Conservation (phyloP, 2,888 invertebrate species). For the Amphimallon solstitiale region DNA sequence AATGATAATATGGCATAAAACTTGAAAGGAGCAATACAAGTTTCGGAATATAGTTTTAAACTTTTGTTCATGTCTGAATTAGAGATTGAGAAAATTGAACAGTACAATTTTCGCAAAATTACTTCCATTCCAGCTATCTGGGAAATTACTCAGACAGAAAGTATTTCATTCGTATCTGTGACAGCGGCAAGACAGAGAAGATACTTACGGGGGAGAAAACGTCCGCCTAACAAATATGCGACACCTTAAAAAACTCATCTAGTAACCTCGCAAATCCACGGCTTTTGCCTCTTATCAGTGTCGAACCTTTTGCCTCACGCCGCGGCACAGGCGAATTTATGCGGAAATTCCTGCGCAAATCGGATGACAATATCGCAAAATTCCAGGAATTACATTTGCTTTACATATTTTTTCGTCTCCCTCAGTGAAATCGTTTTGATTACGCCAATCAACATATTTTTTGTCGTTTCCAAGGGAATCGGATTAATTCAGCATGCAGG, state of each 20-base stretch:
- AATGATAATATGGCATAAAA: no score
- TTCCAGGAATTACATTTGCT: conserved; percentile 21
- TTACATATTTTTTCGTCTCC: conserved; percentile 24
- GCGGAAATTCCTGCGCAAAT: conserved; percentile 26
- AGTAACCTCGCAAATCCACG: conserved; percentile 35
- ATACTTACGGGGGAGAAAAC: background rate
- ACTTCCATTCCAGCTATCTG: no score
- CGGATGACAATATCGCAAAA: conserved; percentile 34
- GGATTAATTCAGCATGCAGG: no score
- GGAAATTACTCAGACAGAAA: no score
- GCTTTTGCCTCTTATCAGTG: conserved; percentile 30
- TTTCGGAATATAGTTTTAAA: no score
- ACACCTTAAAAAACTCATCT: conserved; percentile 24
- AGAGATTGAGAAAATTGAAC: no score
- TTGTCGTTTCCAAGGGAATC: no score
- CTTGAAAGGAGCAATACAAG: no score
- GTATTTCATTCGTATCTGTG: background rate
- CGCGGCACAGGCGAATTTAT: conserved; percentile 19
- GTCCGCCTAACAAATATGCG: conserved; percentile 18
- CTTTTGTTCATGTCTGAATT: no score
- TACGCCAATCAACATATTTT: background rate
- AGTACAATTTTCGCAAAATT: no score
- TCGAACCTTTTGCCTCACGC: conserved; percentile 32
- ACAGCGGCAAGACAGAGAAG: conserved; percentile 11
- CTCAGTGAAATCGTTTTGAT: conserved; percentile 9